Conservation (phyloP, 2,797 vertebrate species). For the Scleropages formosus region DNA sequence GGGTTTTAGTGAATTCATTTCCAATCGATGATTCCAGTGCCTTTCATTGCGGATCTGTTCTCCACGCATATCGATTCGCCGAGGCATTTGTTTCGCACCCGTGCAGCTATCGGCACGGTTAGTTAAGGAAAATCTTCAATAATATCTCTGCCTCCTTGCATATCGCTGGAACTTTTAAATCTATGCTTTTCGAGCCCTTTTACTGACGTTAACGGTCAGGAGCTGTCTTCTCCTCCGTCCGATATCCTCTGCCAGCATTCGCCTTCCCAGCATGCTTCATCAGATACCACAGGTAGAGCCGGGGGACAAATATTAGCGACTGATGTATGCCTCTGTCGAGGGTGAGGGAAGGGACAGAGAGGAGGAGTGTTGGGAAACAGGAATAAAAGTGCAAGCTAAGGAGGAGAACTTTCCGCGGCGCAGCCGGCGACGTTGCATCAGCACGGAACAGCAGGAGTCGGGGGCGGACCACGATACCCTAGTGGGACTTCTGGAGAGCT, state of each 20-base stretch:
- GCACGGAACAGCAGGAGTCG: background rate
- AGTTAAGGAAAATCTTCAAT: constrained; percentile 7
- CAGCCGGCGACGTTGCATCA: background rate
- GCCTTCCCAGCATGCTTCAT: constrained; percentile 16
- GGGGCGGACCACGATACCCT: constrained; percentile 12
- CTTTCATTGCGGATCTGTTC: background rate
- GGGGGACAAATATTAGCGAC: constrained; percentile 28
- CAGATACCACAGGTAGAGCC: background rate
- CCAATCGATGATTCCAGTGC: background rate
- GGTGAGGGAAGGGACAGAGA: background rate
- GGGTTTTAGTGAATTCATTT: constrained; percentile 11
- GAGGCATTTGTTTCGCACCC: background rate
- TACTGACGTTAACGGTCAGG: constrained; percentile 21
- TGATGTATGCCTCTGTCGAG: background rate
- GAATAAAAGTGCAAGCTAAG: background rate
- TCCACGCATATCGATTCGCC: background rate
- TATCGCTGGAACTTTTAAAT: background rate
- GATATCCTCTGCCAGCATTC: constrained; percentile 18
- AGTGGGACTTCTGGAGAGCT: constrained; percentile 18
- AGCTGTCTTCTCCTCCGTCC: background rate
- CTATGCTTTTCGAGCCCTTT: constrained; percentile 7
- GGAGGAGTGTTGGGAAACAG: background rate
- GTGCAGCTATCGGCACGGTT: constrained; percentile 1
- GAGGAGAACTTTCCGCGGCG: background rate
- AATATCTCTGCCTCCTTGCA: constrained; percentile 1